phyloP scores from a whole-genome alignment of 64 coral and sea anemone species.

The Montipora efflorescens region DNA sequence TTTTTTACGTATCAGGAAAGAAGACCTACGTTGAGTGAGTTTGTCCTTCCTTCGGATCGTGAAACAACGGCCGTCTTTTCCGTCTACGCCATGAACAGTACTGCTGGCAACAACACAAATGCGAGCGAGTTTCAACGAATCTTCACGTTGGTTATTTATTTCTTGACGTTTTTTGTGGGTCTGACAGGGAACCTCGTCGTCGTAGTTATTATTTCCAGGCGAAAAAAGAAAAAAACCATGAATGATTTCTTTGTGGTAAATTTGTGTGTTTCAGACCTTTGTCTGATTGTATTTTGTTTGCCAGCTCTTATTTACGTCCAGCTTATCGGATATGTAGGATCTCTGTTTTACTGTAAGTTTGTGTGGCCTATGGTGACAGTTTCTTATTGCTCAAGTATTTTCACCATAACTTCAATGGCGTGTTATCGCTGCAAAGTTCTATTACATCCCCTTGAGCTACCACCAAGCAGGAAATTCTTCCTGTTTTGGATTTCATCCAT shows the following conservation, averaged over 20 bases:
- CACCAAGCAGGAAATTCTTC: constrained; percentile 48
- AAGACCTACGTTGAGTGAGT: no score
- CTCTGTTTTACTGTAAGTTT: constrained; percentile 83
- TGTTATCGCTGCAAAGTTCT: constrained; percentile 80
- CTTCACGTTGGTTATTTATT: constrained; percentile 51
- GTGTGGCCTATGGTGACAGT: constrained; percentile 88
- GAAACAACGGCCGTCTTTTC: no score
- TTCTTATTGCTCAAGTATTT: constrained; percentile 79
- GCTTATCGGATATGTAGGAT: constrained; percentile 41
- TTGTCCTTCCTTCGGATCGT: no score
- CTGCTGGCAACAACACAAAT: neutral
- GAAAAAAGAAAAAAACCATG: constrained; percentile 68
- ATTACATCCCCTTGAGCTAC: constrained; percentile 76
- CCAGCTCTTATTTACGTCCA: constrained; percentile 71
- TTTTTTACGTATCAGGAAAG: no score
- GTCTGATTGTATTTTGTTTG: constrained; percentile 72
- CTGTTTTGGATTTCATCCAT: constrained; percentile 66
- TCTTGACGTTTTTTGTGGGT: constrained; percentile 70
- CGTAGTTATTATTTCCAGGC: constrained; percentile 65
- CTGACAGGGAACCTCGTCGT: constrained; percentile 78
- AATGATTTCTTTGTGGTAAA: constrained; percentile 89
- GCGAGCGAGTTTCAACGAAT: constrained; percentile 3
- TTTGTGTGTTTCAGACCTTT: constrained; percentile 72
- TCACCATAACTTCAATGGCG: constrained; percentile 87
- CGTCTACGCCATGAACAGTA: constrained; percentile 46